Conservation (phyloP, 2,113 vertebrate species). For the Arenaria interpres region DNA sequence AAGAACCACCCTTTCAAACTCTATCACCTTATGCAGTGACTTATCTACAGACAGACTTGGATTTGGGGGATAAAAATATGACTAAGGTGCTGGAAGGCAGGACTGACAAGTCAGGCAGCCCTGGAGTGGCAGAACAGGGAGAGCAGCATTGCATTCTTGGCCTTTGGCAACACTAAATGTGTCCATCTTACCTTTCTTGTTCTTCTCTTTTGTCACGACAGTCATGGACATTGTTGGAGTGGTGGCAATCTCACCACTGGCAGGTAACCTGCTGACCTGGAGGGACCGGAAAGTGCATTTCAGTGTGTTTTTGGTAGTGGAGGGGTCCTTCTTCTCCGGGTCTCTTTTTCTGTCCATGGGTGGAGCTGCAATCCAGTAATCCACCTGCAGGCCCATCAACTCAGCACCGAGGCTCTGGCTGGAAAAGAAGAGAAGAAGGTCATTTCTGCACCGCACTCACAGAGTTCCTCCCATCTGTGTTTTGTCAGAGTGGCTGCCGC, state of each 20-base stretch:
- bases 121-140: not conserved
- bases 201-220: constrained; percentile 96
- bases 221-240: constrained; percentile 96
- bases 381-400: constrained; percentile 97
- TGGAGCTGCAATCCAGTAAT: constrained; percentile 91
- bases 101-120: not conserved
- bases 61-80: not conserved
- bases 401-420: constrained; percentile 80
- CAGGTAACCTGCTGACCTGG: constrained; percentile 96
- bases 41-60: not conserved
- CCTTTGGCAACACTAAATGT: not conserved
- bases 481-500: not conserved
- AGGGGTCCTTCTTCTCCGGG: constrained; percentile 88
- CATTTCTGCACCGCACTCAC: not conserved
- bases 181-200: constrained; percentile 88
- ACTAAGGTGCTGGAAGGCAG: not conserved
- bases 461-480: not conserved
- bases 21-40: not conserved
- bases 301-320: constrained; percentile 91
- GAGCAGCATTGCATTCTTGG: not conserved
- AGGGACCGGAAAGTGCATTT: constrained; percentile 99
- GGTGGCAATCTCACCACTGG: constrained; percentile 77
- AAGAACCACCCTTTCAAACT: not conserved
- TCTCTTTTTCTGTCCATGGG: constrained; percentile 88
- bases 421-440: constrained; percentile 16